Conservation (phyloP, 2,113 vertebrate genomes). For the Clarias gariepinus region DNA sequence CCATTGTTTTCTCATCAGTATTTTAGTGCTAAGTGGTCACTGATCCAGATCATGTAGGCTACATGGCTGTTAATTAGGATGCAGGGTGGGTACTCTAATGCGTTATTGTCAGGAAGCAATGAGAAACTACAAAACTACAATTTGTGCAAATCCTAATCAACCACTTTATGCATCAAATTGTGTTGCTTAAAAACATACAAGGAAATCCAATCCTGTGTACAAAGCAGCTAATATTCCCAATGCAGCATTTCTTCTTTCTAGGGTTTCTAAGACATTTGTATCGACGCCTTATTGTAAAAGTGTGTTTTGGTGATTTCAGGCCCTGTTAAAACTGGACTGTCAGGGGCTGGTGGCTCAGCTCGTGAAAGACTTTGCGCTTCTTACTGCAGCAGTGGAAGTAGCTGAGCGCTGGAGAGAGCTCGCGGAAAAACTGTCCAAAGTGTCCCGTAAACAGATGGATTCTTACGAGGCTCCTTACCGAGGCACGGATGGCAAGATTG, state of each 20-base stretch:
- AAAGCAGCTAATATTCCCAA: background rate
- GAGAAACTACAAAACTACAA: background rate
- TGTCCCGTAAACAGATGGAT: slow-evolving; percentile 94
- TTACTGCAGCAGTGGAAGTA: slow-evolving; percentile 94
- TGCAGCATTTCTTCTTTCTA: background rate
- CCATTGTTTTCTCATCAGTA: background rate
- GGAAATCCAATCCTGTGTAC: background rate
- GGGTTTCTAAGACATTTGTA: background rate
- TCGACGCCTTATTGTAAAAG: background rate
- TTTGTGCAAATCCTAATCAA: background rate
- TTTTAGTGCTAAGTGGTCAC: background rate
- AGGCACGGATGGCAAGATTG: slow-evolving; percentile 84
- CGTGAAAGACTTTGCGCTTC: slow-evolving; percentile 93
- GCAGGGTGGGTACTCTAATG: background rate
- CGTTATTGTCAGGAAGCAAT: background rate
- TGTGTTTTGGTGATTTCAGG: slow-evolving; percentile 68
- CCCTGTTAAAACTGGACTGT: slow-evolving; percentile 94
- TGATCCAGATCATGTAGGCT: background rate
- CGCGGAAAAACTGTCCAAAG: slow-evolving; percentile 87
- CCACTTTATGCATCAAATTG: background rate
- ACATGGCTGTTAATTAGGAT: background rate
- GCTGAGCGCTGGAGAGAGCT: slow-evolving; percentile 93
- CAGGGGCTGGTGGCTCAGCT: slow-evolving; percentile 92
- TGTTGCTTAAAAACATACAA: background rate
- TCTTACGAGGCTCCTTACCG: slow-evolving; percentile 93